Evolutionary conservation across 2,797 vertebrate genomes (phyloP).

Genomic region (Scyliorhinus canicula): DNA sequence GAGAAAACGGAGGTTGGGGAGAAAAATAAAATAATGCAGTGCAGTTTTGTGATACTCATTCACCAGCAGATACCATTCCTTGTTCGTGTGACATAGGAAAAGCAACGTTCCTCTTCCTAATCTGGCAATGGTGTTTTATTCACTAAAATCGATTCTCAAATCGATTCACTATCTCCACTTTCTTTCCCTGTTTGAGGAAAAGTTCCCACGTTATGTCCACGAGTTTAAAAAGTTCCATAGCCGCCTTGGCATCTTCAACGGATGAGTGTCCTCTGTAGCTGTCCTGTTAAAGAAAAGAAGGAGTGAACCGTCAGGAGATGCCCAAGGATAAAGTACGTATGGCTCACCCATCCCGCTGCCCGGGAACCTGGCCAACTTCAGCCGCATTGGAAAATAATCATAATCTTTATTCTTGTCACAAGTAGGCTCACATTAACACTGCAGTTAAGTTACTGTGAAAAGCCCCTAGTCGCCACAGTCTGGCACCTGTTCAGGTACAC

Average conservation of each 20-base stretch:
- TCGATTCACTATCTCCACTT: conserved; percentile 26
- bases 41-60: not conserved
- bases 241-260: conserved; percentile 40
- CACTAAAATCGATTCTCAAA: conserved; percentile 26
- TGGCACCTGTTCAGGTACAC: too few species aligned
- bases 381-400: too few species aligned
- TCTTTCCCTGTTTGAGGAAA: not conserved
- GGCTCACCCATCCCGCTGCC: too few species aligned
- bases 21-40: not conserved
- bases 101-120: not conserved
- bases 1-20: not conserved
- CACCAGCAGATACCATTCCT: not conserved
- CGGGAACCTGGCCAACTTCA: too few species aligned
- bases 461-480: too few species aligned
- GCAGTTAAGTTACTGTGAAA: too few species aligned
- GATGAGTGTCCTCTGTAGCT: conserved; percentile 45
- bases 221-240: conserved; percentile 40
- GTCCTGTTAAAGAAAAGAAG: conserved; percentile 41
- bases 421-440: too few species aligned
- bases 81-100: not conserved
- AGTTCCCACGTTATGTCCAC: conserved; percentile 19
- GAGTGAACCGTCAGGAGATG: not conserved
- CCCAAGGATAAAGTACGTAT: too few species aligned
- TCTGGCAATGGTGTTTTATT: conserved; percentile 31
- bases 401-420: too few species aligned